Evolutionary conservation across 2,113 vertebrate species (phyloP).

Genomic region (Clupea harengus): DNA sequence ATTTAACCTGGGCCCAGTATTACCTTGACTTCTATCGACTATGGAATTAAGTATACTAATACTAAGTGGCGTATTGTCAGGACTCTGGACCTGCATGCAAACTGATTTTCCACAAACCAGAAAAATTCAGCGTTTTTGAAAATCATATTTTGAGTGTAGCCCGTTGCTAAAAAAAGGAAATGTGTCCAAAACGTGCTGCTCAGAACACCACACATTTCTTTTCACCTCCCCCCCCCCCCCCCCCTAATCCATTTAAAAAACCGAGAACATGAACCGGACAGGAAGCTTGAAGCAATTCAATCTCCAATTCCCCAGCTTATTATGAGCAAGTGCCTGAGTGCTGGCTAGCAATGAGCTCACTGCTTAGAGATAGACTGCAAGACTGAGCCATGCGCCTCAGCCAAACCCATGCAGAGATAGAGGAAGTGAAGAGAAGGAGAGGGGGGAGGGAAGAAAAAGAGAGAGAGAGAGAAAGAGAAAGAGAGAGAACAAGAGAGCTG

Average conservation of each 20-base stretch:
- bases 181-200: slow-evolving; percentile 27
- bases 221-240: too few relatives aligned
- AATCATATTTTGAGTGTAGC: slow-evolving; percentile 33
- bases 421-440: neutral
- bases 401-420: neutral
- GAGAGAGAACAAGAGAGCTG: neutral
- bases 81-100: neutral
- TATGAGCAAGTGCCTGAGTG: slow-evolving; percentile 35
- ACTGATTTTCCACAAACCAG: slow-evolving; percentile 14
- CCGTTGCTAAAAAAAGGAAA: slow-evolving; percentile 28
- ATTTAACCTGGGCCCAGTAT: neutral
- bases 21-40: neutral
- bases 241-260: slow-evolving; percentile 40
- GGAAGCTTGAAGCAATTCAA: slow-evolving; percentile 42
- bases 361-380: slow-evolving; percentile 27
- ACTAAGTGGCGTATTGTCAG: neutral
- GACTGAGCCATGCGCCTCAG: neutral
- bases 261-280: slow-evolving; percentile 37
- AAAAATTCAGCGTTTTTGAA: slow-evolving; percentile 29
- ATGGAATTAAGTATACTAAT: neutral
- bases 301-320: slow-evolving; percentile 42
- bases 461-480: neutral
- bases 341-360: slow-evolving; percentile 27
- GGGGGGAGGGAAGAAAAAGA: neutral
- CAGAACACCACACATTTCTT: slow-evolving; percentile 17